Base-by-base conservation (phyloP, 2,888 invertebrate species). In the Phrixothrix hirtus region DNA sequence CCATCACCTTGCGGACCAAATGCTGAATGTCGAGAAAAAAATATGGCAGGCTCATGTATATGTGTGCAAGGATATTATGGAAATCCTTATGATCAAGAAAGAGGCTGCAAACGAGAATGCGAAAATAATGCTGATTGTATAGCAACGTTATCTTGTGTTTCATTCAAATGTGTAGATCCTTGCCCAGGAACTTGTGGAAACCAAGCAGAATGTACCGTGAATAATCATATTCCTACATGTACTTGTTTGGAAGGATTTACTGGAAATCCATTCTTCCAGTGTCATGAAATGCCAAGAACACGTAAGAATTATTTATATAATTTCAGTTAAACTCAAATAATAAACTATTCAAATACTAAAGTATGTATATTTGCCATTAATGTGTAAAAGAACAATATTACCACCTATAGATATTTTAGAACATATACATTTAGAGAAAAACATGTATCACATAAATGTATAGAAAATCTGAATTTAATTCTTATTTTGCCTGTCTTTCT, bases 1-100 rank as follows among this genome's bases (percentile, higher is more conserved):
- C 91, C 91, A 38, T 88, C 89, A 47, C 92, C 92, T 1, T 93
- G 93, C 69, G 93, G 93, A 27, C 87, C 87, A 2, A 89, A 90
- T 65, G 89, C 92, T 1, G 88, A 90, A 74, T 92, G 89, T 64
- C 82, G 89, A 4, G 91, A 91, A 74, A 81, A 84, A 58, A 89
- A 90, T 64, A 87, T 88, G 7, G 89, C 92, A 0, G 90, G 89
- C n/a, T 91, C 92, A 26, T 94, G 93, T 68, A 82, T 83, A 16
- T 93, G 92, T 68, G 84, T 85, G 3, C 81, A 84, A 44, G 89
- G 89, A 14, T 89, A 84, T 63, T 85, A 88, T 63, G 92, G 92
- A 21, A 89, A 92, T 75, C 89, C 93, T 1, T 92, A 92, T 64
- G 87, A 87, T 64, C 77, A 67, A 57, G 77, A 79, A 27, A 78